Conservation (phyloP, 2,888 invertebrate genomes). For the Gari tellinella region DNA sequence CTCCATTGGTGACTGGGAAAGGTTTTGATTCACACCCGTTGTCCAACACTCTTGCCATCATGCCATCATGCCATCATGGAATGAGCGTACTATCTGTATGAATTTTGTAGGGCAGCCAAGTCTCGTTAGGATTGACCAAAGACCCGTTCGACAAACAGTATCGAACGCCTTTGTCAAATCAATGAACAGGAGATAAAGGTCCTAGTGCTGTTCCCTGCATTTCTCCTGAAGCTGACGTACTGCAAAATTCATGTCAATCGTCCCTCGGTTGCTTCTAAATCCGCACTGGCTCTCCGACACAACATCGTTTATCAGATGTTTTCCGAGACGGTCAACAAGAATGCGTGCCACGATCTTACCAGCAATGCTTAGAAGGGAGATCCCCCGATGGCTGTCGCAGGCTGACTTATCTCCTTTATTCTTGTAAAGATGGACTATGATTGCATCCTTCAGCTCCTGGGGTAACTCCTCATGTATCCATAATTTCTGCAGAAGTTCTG, state of each 20-base stretch:
- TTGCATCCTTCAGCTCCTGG: neutral
- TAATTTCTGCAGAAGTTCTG: too few relatives aligned
- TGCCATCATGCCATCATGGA: slow-evolving; percentile 5
- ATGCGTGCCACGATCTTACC: too few relatives aligned
- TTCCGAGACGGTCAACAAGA: too few relatives aligned
- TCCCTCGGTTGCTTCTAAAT: neutral
- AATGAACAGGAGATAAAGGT: neutral
- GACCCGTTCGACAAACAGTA: neutral
- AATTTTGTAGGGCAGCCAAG: slow-evolving; percentile 5
- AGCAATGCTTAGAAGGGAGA: too few relatives aligned
- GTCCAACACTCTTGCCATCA: neutral
- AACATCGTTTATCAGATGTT: too few relatives aligned
- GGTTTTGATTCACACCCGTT: neutral
- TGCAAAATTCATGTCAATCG: neutral
- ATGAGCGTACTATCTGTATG: neutral
- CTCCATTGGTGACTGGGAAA: slow-evolving; percentile 10
- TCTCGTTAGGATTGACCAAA: neutral
- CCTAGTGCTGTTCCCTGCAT: neutral
- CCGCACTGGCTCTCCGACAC: neutral
- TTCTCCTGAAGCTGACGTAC: slow-evolving; percentile 1
- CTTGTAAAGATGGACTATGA: neutral
- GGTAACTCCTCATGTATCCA: too few relatives aligned
- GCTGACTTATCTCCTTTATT: neutral
- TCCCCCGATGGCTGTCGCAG: slow-evolving; percentile 1
- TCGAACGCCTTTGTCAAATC: slow-evolving; percentile 1